Conservation (phyloP, 2,888 invertebrate genomes). For the Lysandra coridon region DNA sequence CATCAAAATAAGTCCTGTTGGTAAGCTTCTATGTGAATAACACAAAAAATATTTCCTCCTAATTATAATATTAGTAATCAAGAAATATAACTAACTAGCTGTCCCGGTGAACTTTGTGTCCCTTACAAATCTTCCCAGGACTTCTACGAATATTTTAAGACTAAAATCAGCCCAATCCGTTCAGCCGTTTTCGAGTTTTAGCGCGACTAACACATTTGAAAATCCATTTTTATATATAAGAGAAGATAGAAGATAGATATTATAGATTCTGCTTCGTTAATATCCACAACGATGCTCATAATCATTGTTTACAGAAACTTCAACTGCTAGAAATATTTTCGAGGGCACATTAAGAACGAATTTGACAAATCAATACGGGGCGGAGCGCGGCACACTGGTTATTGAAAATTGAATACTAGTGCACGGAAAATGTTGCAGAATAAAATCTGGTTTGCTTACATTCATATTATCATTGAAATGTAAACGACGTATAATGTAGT, state of each 20-base stretch:
- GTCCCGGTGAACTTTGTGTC: too few species aligned
- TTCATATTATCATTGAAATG: background rate
- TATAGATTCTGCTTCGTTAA: background rate
- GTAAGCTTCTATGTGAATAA: too few species aligned
- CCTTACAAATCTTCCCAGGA: too few species aligned
- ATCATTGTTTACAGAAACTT: background rate
- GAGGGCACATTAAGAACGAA: constrained; percentile 20
- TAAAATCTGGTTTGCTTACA: background rate
- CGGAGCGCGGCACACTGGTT: constrained; percentile 11
- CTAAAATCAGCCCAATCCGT: too few species aligned
- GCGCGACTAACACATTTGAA: too few species aligned
- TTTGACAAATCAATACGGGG: constrained; percentile 22
- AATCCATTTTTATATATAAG: too few species aligned
- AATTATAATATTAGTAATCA: too few species aligned
- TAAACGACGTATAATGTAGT: background rate
- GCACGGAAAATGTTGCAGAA: background rate
- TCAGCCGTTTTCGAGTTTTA: too few species aligned
- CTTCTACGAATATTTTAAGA: too few species aligned
- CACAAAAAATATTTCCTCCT: too few species aligned
- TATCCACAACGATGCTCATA: background rate
- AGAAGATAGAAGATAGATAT: too few species aligned
- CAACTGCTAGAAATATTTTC: background rate
- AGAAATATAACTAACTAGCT: background rate
- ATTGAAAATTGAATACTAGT: constrained; percentile 19
- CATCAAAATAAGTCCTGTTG: too few species aligned